A percentile compares a stretch with the other conserved stretches of the same genome.
These are phyloP conservation scores for Chaetophractus vellerosus DNA, from an alignment of 2,797 vertebrate species.

Conservation along the genomic window DNA sequence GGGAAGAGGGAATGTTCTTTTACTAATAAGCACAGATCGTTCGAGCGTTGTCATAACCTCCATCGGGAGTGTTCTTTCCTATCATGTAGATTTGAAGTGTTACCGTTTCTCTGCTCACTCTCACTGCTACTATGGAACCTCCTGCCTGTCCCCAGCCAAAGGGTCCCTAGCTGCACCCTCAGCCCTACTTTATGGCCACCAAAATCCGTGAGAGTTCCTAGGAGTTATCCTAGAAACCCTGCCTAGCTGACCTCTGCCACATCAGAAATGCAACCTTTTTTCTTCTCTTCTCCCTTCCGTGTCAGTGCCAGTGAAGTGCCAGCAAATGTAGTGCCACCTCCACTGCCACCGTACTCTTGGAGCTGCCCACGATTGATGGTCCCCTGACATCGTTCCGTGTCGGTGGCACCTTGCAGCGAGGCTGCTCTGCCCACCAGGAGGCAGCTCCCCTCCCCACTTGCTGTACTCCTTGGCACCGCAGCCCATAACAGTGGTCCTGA, in stretches of 20 bases:
- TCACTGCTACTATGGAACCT: background rate
- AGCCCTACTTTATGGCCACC: background rate
- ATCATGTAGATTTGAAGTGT: background rate
- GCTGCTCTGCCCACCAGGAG: background rate
- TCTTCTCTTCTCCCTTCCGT: background rate
- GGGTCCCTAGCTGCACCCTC: background rate
- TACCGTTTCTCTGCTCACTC: background rate
- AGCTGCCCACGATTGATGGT: background rate
- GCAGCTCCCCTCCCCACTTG: background rate
- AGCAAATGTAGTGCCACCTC: background rate
- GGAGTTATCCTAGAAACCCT: background rate
- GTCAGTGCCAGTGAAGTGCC: background rate
- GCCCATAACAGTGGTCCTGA: background rate
- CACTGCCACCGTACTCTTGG: background rate
- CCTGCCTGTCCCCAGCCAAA: background rate
- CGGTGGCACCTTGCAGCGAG: background rate
- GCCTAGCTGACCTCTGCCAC: background rate
- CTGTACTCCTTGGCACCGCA: background rate
- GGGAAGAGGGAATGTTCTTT: background rate
- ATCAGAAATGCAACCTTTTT: background rate
- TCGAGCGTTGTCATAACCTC: background rate
- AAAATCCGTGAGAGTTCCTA: background rate
- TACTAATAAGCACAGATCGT: constrained; percentile 13
- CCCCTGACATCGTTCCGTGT: background rate
- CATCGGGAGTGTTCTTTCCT: background rate